phyloP scores from a whole-genome alignment of 2,113 vertebrate genomes.

The Penelope pileata region DNA sequence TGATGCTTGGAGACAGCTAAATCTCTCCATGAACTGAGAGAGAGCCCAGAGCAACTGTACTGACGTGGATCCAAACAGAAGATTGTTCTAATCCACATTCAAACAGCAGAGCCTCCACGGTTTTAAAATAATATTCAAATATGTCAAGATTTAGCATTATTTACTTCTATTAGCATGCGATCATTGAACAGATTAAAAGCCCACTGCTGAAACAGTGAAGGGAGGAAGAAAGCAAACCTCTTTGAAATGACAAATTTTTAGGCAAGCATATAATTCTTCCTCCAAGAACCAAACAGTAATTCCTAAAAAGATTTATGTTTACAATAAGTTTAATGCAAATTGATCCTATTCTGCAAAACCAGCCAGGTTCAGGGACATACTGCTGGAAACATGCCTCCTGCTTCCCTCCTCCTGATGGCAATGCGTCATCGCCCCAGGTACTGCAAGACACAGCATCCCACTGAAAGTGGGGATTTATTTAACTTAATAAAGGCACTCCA shows the following conservation, averaged over 20 bases:
- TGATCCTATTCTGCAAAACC: background rate
- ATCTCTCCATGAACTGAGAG: accelerated
- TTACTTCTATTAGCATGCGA: background rate
- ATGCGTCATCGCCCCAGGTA: too few species aligned
- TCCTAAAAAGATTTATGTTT: background rate
- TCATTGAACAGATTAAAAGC: background rate
- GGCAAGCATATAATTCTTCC: accelerated
- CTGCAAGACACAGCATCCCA: background rate
- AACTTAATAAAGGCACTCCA: background rate
- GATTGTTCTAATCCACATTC: background rate
- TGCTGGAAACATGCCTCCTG: background rate
- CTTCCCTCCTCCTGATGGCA: background rate
- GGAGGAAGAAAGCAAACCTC: background rate
- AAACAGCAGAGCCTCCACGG: background rate
- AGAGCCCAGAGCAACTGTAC: background rate
- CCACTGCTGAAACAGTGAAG: background rate
- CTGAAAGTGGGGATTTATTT: background rate
- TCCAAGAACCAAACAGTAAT: background rate
- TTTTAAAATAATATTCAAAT: background rate
- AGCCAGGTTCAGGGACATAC: accelerated
- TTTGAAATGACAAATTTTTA: background rate
- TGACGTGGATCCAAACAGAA: background rate
- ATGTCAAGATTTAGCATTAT: background rate
- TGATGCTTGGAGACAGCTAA: accelerated
- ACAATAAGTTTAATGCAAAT: background rate